These are phyloP conservation scores for Nasonovia ribisnigri DNA, from an alignment of 2,888 invertebrate genomes.

Conservation along the genomic window DNA sequence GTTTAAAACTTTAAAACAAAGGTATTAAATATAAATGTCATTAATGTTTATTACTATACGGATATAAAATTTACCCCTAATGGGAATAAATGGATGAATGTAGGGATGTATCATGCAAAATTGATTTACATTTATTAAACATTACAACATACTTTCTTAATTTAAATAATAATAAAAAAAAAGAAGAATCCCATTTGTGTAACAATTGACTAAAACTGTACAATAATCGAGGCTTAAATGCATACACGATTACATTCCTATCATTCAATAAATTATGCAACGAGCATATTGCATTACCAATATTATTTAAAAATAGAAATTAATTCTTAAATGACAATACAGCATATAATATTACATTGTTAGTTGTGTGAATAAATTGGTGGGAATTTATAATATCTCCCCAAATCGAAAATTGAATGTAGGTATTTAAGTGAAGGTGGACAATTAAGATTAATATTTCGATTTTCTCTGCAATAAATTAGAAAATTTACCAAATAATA, in stretches of 20 bases:
- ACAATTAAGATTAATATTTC: background rate
- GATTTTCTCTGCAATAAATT: background rate
- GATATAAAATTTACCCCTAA: background rate
- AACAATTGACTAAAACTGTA: no score
- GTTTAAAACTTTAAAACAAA: background rate
- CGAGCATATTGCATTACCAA: no score
- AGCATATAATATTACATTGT: no score
- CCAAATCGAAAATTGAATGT: background rate
- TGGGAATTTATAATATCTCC: background rate
- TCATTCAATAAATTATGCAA: no score
- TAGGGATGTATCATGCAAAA: background rate
- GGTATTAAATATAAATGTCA: background rate
- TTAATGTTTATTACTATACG: background rate
- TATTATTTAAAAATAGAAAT: no score
- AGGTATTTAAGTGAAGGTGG: background rate
- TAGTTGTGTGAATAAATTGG: no score
- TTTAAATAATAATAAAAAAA: background rate
- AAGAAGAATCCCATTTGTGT: background rate
- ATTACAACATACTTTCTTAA: background rate
- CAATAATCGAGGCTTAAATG: background rate
- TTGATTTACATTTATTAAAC: background rate
- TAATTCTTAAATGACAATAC: no score
- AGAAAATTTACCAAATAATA: background rate
- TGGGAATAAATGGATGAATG: background rate
- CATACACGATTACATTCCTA: background rate